phyloP scores from a whole-genome alignment of 2,888 invertebrate genomes.

The Noctua janthina region DNA sequence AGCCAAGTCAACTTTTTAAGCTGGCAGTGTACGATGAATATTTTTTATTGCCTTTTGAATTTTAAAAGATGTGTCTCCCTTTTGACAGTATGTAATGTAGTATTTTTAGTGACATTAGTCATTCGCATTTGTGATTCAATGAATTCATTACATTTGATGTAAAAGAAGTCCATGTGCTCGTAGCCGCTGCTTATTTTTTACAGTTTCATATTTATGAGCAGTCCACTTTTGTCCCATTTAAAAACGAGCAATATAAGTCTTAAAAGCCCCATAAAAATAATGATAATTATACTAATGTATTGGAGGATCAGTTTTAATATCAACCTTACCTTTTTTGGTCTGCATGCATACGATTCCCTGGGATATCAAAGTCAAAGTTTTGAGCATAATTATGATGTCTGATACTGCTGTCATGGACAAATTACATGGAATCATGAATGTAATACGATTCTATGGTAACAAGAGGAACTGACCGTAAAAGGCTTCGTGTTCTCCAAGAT shows the following conservation, averaged over 20 bases:
- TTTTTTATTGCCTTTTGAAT: not conserved
- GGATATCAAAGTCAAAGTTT: not conserved
- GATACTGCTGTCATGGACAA: not conserved
- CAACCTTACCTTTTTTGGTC: not conserved
- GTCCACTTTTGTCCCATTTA: not conserved
- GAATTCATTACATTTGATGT: not conserved
- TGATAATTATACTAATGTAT: not conserved
- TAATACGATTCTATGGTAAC: not conserved
- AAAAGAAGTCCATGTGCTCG: not conserved
- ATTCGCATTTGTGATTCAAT: conserved; percentile 12
- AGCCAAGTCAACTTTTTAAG: not conserved
- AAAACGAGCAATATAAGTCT: not conserved
- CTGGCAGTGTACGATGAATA: not conserved
- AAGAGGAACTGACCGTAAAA: not conserved
- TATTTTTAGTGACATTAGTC: conserved; percentile 37
- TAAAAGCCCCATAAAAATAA: not conserved
- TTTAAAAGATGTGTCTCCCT: not conserved
- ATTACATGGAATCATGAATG: not conserved
- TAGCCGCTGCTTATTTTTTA: not conserved
- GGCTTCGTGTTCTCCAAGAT: not conserved
- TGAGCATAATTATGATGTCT: not conserved
- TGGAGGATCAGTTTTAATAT: not conserved
- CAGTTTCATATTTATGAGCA: not conserved
- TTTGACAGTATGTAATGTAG: conserved; percentile 13
- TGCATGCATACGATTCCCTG: not conserved